A percentile compares a stretch with the other conserved stretches of the same genome.
Conservation (phyloP, 1,140 invertebrate species). For the Drosophila varians region DNA sequence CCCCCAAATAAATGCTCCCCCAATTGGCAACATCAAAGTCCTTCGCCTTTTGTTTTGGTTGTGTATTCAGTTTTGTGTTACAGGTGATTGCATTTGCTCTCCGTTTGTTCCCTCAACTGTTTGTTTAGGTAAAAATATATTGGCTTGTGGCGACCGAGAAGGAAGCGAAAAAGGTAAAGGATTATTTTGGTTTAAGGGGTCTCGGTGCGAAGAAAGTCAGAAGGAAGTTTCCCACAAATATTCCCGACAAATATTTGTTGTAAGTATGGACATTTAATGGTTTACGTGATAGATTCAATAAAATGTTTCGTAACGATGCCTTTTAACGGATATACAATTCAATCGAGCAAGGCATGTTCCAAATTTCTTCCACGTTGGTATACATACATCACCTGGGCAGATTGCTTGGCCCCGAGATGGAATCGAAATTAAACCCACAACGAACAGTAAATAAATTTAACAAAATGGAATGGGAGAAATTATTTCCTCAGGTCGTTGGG, state of each 20-base stretch:
- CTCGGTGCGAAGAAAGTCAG: slow-evolving; percentile 1
- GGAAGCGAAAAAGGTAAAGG: slow-evolving; percentile 18
- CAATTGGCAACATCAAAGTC: slow-evolving; percentile 75
- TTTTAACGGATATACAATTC: background rate
- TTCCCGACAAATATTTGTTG: slow-evolving; percentile 56
- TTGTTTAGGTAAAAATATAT: slow-evolving; percentile 74
- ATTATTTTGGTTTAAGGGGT: background rate
- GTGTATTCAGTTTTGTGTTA: slow-evolving; percentile 77
- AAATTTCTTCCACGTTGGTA: background rate
- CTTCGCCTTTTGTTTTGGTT: slow-evolving; percentile 65
- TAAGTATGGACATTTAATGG: slow-evolving; percentile 41
- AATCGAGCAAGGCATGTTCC: slow-evolving; percentile 1
- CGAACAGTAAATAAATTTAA: slow-evolving; percentile 42
- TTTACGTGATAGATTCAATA: slow-evolving; percentile 25
- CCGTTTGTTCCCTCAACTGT: slow-evolving; percentile 39
- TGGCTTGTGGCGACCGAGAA: slow-evolving; percentile 34
- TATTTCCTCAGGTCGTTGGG: slow-evolving; percentile 52
- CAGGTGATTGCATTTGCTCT: slow-evolving; percentile 74
- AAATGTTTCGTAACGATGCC: background rate
- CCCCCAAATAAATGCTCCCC: slow-evolving; percentile 13
- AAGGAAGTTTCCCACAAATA: slow-evolving; percentile 7
- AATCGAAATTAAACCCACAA: slow-evolving; percentile 53
- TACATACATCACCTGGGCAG: slow-evolving; percentile 12
- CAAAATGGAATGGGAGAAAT: slow-evolving; percentile 57
- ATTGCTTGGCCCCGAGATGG: slow-evolving; percentile 31